Evolutionary conservation across 2,888 invertebrate species (phyloP), one percentile per base, ranked within the genome.

Genomic region (Erebia aethiops): DNA sequence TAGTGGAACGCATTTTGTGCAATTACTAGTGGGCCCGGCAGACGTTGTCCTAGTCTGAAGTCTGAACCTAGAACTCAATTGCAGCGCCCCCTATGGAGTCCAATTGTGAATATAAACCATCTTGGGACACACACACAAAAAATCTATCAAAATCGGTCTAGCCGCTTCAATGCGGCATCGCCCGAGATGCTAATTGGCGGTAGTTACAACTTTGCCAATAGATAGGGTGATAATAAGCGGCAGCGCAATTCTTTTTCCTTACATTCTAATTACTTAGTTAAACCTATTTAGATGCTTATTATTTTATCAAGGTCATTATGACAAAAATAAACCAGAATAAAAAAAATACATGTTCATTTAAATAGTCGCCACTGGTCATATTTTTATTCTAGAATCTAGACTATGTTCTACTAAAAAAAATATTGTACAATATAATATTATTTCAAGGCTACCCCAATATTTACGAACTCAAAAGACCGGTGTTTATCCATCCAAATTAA

Each of bases 401-500:
- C 16, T 35, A 35, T 35, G 7, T 35, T 35, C 35, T 35, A 35
- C 35, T 35, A 35, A 63, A 71, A 70, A 69, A 62, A 51, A 67
- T 65, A 18, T 60, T 69, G n/a, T n/a, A n/a, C 70, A 58, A 52
- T 41, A 26, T 14, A 35, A 14, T 13, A 10, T 63, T 60, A 49
- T 46, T 69, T 71, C 76, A 76, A 76, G 75, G 76, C 60, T 67
- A 7, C 35, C 7, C 35, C 35, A 1, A 13, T 58, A 41, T 58
- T 58, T 58, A 58, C 58, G 54, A 57, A 68, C 43, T 67, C 14
- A 43, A 43, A 35, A 76, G 61, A 70, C 75, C 75, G 75, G 76
- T 70, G 70, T 61, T 66, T 74, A 76, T n/a, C 69, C 75, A 66
- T 57, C 67, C n/a, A 56, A 68, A 67, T 51, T 63, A 64, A 74